phyloP scores from a whole-genome alignment of 1,140 invertebrate genomes.

The Antheraea mylitta region DNA sequence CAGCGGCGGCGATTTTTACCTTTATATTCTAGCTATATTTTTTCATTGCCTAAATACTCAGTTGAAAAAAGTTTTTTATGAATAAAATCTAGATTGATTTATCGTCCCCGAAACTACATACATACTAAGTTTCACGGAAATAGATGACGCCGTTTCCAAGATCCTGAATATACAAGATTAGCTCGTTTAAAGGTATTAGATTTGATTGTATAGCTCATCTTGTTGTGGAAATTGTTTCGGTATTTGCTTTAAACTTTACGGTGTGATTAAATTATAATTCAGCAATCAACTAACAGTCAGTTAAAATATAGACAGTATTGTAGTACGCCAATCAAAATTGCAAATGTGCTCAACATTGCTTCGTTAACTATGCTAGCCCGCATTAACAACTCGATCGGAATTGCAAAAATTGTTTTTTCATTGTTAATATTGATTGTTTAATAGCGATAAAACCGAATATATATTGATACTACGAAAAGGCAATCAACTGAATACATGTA shows the following conservation, averaged over 20 bases:
- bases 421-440: background rate
- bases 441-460: background rate
- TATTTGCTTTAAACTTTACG: slow-evolving; percentile 24
- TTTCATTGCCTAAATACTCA: no score
- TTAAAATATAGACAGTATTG: slow-evolving; percentile 29
- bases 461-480: background rate
- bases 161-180: no score
- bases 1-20: no score
- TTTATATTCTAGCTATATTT: no score
- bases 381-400: slow-evolving; percentile 23
- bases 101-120: no score
- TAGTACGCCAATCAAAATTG: slow-evolving; percentile 49
- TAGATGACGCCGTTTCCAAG: no score
- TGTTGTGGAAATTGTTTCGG: background rate
- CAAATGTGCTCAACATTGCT: slow-evolving; percentile 40
- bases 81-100: no score
- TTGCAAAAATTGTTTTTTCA: slow-evolving; percentile 7
- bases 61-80: no score
- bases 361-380: slow-evolving; percentile 37
- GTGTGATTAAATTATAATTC: slow-evolving; percentile 42
- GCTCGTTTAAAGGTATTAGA: no score
- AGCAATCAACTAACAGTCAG: slow-evolving; percentile 35
- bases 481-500: no score
- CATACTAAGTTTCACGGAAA: no score
- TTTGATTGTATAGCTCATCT: background rate